Evolutionary conservation across 2,113 vertebrate genomes (phyloP), one percentile per base, ranked within the genome.

Genomic region (Gopherus evgoodei): DNA sequence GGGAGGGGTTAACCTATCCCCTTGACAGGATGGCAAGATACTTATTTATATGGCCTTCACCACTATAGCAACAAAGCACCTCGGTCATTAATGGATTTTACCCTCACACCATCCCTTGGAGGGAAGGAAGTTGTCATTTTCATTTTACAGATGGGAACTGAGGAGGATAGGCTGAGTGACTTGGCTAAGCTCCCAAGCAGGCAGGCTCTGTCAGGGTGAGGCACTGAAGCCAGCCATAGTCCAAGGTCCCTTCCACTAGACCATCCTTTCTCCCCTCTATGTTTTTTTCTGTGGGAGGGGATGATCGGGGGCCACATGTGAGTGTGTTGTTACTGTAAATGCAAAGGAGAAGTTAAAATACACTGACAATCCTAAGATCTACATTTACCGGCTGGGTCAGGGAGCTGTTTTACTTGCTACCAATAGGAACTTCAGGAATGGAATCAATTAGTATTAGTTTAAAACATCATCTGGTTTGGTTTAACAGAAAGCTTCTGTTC

Each of bases 371-470:
- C 14, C 84, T 83, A 52, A 88, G 84, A 91, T 93, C 95, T 86
- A 84, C 91, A 95, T 96, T 93, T 97, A 95, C 84, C 54, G 24
- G 91, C 97, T 95, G 91, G 97, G 95, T 97, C 97, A 98, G 94
- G 94, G 96, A 98, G 98, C 91, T 97, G 89, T 97, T 96, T 96
- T 96, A 96, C 95, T 97, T 97, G 96, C 95, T 97, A 97, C 96
- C 42, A 91, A 97, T 98, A 93, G 97, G 98, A 98, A 98, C 96
- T 97, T 95, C 91, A 94, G 95, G 97, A 95, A 98, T 98, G 98
- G 98, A 98, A 98, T 97, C 98, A 98, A 98, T 98, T 98, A 98
- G 96, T 97, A 98, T 98, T 98, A 98, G 98, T 98, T 98, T 98
- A 97, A 97, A 98, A 97, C 97, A 96, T 98, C 98, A 98, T 98